Percentiles rank a stretch among this genome's conserved stretches.
Evolutionary conservation across 1,140 invertebrate genomes (phyloP).

Genomic region (Idris sp.): DNA sequence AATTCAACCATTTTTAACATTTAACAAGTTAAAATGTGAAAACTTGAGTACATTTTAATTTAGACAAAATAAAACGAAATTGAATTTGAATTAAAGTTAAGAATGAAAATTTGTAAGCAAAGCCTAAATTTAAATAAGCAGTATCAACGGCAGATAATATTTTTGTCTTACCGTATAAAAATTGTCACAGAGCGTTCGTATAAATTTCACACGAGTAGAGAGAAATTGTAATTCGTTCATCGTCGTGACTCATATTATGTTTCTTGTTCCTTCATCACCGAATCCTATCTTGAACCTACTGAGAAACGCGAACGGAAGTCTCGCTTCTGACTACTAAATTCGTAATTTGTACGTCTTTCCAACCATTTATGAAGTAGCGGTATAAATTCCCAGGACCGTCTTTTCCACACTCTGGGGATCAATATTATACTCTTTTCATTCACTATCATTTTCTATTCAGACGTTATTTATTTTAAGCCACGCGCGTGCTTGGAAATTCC

Average conservation of each 20-base stretch:
- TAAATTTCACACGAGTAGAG: conserved; percentile 14
- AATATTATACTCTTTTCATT: conserved; percentile 43
- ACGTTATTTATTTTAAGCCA: conserved; percentile 41
- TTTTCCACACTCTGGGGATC: conserved; percentile 40
- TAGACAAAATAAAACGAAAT: too few relatives aligned
- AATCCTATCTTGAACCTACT: conserved; percentile 16
- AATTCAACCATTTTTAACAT: too few relatives aligned
- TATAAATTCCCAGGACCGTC: conserved; percentile 42
- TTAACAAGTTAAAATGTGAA: too few relatives aligned
- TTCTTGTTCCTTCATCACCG: conserved; percentile 44
- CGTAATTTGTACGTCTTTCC: conserved; percentile 59
- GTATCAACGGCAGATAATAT: too few relatives aligned
- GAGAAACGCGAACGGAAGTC: conserved; percentile 48
- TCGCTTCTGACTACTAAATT: conserved; percentile 53
- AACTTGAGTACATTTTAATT: too few relatives aligned
- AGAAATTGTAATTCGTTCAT: conserved; percentile 46
- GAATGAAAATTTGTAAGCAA: too few relatives aligned
- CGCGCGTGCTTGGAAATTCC: conserved; percentile 19
- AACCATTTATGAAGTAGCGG: conserved; percentile 50
- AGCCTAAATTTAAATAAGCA: too few relatives aligned
- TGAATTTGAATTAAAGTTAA: too few relatives aligned
- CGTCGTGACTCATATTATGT: conserved; percentile 36
- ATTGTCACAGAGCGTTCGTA: not conserved
- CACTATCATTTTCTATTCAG: conserved; percentile 32
- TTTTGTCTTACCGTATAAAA: conserved; percentile 17